Conservation (phyloP, 1,140 invertebrate species). For the Branchinecta lindahli region DNA sequence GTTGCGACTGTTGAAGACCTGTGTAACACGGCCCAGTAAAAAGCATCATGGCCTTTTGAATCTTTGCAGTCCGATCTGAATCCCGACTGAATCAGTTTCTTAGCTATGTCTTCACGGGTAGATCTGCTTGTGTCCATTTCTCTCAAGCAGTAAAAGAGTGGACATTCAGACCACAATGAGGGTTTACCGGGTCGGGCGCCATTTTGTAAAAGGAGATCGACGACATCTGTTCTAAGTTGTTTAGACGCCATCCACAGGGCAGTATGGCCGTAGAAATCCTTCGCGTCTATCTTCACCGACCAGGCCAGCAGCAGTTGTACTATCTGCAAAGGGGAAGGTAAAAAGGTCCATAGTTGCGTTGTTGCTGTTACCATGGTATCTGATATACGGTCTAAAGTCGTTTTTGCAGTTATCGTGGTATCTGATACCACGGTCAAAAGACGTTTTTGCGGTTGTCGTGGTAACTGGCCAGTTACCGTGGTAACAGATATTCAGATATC, state of each 20-base stretch:
- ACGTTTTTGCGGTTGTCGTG: too few species aligned
- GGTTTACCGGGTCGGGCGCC: neutral
- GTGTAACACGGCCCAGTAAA: neutral
- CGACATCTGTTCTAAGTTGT: neutral
- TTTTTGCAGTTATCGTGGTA: too few species aligned
- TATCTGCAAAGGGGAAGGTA: neutral
- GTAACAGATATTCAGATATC: too few species aligned
- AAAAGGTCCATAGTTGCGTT: too few species aligned
- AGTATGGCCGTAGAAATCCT: slow-evolving; percentile 18
- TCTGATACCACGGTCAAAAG: too few species aligned
- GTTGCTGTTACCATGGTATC: too few species aligned
- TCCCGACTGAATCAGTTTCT: neutral
- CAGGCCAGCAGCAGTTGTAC: slow-evolving; percentile 12
- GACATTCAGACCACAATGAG: neutral
- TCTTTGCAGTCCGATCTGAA: neutral
- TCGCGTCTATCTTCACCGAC: slow-evolving; percentile 9
- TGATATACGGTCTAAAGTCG: too few species aligned
- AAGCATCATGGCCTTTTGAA: neutral
- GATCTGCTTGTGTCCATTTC: neutral
- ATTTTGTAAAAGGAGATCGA: neutral
- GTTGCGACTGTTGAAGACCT: neutral
- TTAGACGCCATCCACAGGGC: slow-evolving; percentile 13
- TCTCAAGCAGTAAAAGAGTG: neutral
- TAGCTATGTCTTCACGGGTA: neutral
- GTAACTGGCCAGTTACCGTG: too few species aligned